Evolutionary conservation across 64 coral and sea anemone species (phyloP), one percentile per base, ranked within the genome.

Genomic region (Dendronephthya gigantea): DNA sequence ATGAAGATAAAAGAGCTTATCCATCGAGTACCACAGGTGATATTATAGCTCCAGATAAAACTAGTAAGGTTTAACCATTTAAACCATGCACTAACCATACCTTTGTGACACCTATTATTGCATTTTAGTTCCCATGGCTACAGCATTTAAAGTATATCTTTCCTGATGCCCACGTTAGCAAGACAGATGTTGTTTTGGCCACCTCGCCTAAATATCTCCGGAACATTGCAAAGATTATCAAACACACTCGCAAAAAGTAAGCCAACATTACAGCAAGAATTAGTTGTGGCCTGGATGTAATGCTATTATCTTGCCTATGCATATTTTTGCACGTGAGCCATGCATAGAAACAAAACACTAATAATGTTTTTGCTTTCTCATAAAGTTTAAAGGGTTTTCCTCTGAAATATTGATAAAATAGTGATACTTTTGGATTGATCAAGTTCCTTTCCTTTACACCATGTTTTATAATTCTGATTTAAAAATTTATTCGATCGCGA

Each of bases 11-110:
- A 93, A n/a, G 83, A 83, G 11, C 86, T 98, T 14, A 84, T 88
- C 35, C 88, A 90, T 55, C 84, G 91, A 30, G 95, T 98, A 74
- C 95, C 95, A 38, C 85, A 88, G 88, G 95, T 98, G 70, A 35
- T 34, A 62, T n/a, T 23, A 22, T 45, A 45, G 11, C 41, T 45
- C 4, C 4, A 45, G 11, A 4, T 6, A 45, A 45, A 45, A 45
- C 41, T 45, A 45, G 41, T 45, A 45, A 45, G 41, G 41, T 45
- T 45, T 45, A 45, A 45, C 41, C 41, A 45, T 6, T 45, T 45
- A 4, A 45, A 4, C 41, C 11, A 23, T 62, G 12, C 17, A 17
- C 17, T 15, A 2, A 62, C 19, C 7, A n/a, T 62, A 27, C 25
- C 19, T 7, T 62, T 27, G 19, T 62, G 55, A 62, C 19, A n/a